Evolutionary conservation across 2,888 invertebrate species (phyloP), one percentile per base, ranked within the genome.

Genomic region (Sinotaia quadrata): DNA sequence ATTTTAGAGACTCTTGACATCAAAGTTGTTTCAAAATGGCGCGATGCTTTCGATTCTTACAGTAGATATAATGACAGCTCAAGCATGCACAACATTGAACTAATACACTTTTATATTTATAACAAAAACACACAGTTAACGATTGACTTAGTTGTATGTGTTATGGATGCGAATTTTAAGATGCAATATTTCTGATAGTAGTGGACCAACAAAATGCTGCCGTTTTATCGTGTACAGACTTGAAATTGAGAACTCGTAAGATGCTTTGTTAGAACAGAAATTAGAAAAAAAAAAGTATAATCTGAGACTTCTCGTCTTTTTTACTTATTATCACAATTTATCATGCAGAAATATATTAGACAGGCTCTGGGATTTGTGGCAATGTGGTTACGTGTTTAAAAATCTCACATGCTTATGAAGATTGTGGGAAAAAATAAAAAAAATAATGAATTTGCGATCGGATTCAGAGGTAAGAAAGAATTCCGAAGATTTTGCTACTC

Each of bases 21-120:
- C 49, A 15, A 36, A 36, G 44, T 66, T 72, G 72, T 72, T 72
- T 72, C 66, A 72, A 66, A 72, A 72, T 72, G 72, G 72, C 68
- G 72, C 61, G 59, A 27, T 51, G 21, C 33, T 41, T 41, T 10
- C 41, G 15, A 18, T 41, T 15, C 8, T 12, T 10, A 18, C 41
- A 12, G 41, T 10, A 18, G 15, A 12, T 10, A 10, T 12, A 12
- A 41, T 10, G 15, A 41, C 41, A 12, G 10, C 41, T 15, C 41
- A 12, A 41, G 41, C 41, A 12, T 41, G 10, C 10, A 10, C 10
- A 18, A 10, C 8, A 41, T 15, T 41, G 41, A 41, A 41, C 41
- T 12, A 41, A 41, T 41, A 41, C 41, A 41, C 10, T 15, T 12
- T 15, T 15, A 41, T 41, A 10, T 51, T 18, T 24, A 51, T 29